phyloP scores from a whole-genome alignment of 2,888 invertebrate genomes.

The Netelia melanura region DNA sequence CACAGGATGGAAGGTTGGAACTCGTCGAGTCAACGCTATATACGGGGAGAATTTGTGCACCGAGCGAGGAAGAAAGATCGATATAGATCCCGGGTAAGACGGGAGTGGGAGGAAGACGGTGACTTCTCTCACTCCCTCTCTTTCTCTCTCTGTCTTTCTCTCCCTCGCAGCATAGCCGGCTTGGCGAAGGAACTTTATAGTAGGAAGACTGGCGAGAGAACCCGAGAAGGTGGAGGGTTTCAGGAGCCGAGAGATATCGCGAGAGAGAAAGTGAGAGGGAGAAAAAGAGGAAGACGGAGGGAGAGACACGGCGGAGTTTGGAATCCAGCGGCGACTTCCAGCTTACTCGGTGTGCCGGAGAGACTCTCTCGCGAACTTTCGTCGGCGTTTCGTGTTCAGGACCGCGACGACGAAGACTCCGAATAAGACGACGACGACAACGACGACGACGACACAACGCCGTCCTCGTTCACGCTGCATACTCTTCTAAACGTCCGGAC shows the following conservation, averaged over 20 bases:
- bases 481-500: conserved; percentile 60
- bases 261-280: conserved; percentile 37
- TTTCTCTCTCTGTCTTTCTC: conserved; percentile 54
- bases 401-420: conserved; percentile 61
- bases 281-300: conserved; percentile 42
- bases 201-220: conserved; percentile 68
- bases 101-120: conserved; percentile 32
- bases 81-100: conserved; percentile 63
- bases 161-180: conserved; percentile 57
- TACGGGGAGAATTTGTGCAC: conserved; percentile 54
- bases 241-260: conserved; percentile 45
- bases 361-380: conserved; percentile 63
- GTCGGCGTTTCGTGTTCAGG: conserved; percentile 63
- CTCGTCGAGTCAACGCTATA: conserved; percentile 53
- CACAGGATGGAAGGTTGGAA: conserved; percentile 36
- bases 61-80: conserved; percentile 64
- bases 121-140: conserved; percentile 12
- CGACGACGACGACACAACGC: conserved; percentile 48
- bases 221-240: conserved; percentile 54
- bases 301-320: conserved; percentile 65
- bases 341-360: conserved; percentile 60
- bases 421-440: conserved; percentile 52
- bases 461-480: conserved; percentile 60
- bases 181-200: conserved; percentile 66
- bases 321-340: conserved; percentile 66